Evolutionary conservation across 2,888 invertebrate genomes (phyloP).

Genomic region (Pyrrhopygopsis socrates): DNA sequence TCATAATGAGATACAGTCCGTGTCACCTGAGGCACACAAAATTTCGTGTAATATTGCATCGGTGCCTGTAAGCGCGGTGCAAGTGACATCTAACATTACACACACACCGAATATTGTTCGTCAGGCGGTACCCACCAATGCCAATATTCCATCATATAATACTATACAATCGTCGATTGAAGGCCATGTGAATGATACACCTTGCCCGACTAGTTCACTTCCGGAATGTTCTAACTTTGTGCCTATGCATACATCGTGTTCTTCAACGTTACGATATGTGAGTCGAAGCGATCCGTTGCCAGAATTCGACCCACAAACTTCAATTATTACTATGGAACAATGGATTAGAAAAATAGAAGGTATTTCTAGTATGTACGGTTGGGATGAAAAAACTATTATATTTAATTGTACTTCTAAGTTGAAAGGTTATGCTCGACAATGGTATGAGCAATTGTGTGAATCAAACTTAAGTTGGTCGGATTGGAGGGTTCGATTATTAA

Average conservation of each 20-base stretch:
- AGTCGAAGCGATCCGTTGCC: conserved; percentile 63
- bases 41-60: not conserved
- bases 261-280: conserved; percentile 49
- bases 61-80: not conserved
- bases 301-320: conserved; percentile 60
- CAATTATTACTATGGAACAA: conserved; percentile 62
- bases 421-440: conserved; percentile 73
- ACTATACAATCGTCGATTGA: not conserved
- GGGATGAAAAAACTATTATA: conserved; percentile 77
- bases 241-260: not conserved
- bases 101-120: not conserved
- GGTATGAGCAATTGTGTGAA: conserved; percentile 69
- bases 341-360: conserved; percentile 78
- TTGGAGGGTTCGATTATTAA: conserved; percentile 54
- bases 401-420: conserved; percentile 77
- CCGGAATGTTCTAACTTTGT: not conserved
- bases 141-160: not conserved
- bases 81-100: not conserved
- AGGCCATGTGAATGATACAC: not conserved
- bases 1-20: not conserved
- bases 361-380: conserved; percentile 70
- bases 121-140: not conserved
- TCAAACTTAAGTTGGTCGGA: conserved; percentile 68
- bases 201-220: not conserved
- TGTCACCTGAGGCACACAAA: not conserved